phyloP scores from a whole-genome alignment of 2,797 vertebrate species.

The Erpetoichthys calabaricus region DNA sequence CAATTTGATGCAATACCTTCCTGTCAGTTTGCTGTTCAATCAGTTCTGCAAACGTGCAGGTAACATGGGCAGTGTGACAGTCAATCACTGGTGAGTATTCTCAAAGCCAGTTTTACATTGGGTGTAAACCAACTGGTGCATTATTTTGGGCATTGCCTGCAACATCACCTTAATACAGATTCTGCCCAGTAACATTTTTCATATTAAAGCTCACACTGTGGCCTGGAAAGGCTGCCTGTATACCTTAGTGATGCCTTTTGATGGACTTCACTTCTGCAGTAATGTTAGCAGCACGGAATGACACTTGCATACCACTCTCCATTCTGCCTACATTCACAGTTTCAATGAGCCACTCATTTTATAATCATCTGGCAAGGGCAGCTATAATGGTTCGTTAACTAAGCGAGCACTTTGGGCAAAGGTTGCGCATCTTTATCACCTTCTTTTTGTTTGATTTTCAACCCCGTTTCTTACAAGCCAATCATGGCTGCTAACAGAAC shows the following conservation, averaged over 20 bases:
- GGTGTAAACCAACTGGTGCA: constrained; percentile 28
- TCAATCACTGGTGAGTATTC: constrained; percentile 65
- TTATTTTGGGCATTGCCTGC: constrained; percentile 52
- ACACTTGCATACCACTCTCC: constrained; percentile 52
- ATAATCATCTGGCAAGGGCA: constrained; percentile 64
- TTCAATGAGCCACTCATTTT: constrained; percentile 58
- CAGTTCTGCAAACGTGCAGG: constrained; percentile 59
- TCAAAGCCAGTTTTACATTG: constrained; percentile 60
- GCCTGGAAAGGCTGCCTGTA: constrained; percentile 43
- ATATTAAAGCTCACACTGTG: constrained; percentile 60
- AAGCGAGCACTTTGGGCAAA: constrained; percentile 54
- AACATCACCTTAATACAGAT: constrained; percentile 42
- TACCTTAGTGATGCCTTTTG: constrained; percentile 49
- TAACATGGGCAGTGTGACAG: constrained; percentile 65
- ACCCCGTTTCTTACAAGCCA: constrained; percentile 24
- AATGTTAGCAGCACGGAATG: constrained; percentile 49
- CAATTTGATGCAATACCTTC: constrained; percentile 45
- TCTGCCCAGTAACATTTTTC: constrained; percentile 54
- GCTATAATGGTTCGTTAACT: constrained; percentile 49
- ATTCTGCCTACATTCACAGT: constrained; percentile 48
- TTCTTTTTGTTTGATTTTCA: constrained; percentile 43
- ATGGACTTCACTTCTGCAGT: constrained; percentile 56
- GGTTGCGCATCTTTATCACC: constrained; percentile 39
- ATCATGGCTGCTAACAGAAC: no score
- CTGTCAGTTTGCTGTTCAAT: constrained; percentile 52